These are phyloP conservation scores for Myoxocephalus aenaeus DNA, from an alignment of 2,797 vertebrate species.

Conservation along the genomic window DNA sequence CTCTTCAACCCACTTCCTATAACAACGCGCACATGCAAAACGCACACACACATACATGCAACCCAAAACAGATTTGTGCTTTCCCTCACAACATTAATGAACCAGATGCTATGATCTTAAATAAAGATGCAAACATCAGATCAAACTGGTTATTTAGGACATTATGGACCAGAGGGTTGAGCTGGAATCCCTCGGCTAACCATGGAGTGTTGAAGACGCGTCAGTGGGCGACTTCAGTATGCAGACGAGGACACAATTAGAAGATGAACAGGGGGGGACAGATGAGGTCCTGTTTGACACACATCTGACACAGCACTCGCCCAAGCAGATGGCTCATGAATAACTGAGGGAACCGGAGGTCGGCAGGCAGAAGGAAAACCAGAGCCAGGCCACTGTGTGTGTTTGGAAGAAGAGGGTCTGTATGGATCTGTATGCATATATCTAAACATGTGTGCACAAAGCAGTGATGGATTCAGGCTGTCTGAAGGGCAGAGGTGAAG, in stretches of 20 bases:
- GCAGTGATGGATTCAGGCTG: not conserved
- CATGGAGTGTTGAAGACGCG: slow-evolving; percentile 26
- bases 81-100: slow-evolving; percentile 63
- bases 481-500: not conserved
- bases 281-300: slow-evolving; percentile 80
- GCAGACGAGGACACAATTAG: slow-evolving; percentile 75
- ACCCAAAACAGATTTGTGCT: slow-evolving; percentile 25
- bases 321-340: slow-evolving; percentile 87
- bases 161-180: slow-evolving; percentile 52
- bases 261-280: slow-evolving; percentile 64
- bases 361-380: slow-evolving; percentile 59
- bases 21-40: not conserved
- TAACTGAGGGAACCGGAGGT: slow-evolving; percentile 80
- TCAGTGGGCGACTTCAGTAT: slow-evolving; percentile 39
- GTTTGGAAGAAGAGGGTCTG: not conserved
- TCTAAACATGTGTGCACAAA: slow-evolving; percentile 3
- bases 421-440: slow-evolving; percentile 16
- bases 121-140: slow-evolving; percentile 70
- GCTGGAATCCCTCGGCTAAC: slow-evolving; percentile 39
- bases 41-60: slow-evolving; percentile 14
- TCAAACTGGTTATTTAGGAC: slow-evolving; percentile 74
- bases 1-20: slow-evolving; percentile 3
- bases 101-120: slow-evolving; percentile 71
- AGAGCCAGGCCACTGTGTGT: slow-evolving; percentile 30
- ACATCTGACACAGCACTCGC: slow-evolving; percentile 77